These are phyloP conservation scores for Spodoptera exigua DNA, from an alignment of 2,888 invertebrate species.

Conservation along the genomic window DNA sequence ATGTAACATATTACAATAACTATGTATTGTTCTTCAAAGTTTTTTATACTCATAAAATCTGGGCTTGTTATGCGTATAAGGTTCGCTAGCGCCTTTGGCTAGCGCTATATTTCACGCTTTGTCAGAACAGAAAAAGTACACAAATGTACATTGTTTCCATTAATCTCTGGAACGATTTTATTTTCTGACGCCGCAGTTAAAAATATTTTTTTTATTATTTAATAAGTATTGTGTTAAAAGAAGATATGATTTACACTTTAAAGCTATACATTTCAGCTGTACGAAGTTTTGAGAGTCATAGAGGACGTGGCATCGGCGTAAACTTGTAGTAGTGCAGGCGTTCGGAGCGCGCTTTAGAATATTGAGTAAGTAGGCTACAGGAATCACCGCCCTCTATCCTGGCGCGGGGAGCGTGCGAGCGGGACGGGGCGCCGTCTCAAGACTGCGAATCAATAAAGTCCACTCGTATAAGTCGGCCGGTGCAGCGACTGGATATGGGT, in stretches of 20 bases:
- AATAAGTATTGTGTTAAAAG: slow-evolving; percentile 13
- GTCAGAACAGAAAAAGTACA: slow-evolving; percentile 50
- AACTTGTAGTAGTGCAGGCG: slow-evolving; percentile 75
- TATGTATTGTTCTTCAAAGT: too few relatives aligned
- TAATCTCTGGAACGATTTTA: slow-evolving; percentile 41
- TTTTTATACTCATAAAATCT: slow-evolving; percentile 10
- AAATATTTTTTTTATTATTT: slow-evolving; percentile 23
- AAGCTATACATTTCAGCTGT: too few relatives aligned
- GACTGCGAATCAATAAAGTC: slow-evolving; percentile 90
- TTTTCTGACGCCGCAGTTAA: slow-evolving; percentile 30
- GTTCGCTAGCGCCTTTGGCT: too few relatives aligned
- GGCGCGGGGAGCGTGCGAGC: slow-evolving; percentile 66
- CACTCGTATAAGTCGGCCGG: slow-evolving; percentile 86
- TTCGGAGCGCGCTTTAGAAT: slow-evolving; percentile 79
- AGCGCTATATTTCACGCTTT: slow-evolving; percentile 49
- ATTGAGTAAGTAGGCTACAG: slow-evolving; percentile 86
- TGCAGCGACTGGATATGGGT: slow-evolving; percentile 86
- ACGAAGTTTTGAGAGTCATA: slow-evolving; percentile 29
- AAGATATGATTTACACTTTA: not conserved
- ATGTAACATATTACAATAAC: slow-evolving; percentile 14
- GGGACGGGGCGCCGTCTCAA: slow-evolving; percentile 85
- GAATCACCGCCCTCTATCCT: slow-evolving; percentile 65
- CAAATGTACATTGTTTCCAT: slow-evolving; percentile 43
- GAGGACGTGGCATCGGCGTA: slow-evolving; percentile 31
- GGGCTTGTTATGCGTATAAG: too few relatives aligned